phyloP scores from a whole-genome alignment of 2,797 vertebrate genomes.

The Parotocinclus haroldoi region DNA sequence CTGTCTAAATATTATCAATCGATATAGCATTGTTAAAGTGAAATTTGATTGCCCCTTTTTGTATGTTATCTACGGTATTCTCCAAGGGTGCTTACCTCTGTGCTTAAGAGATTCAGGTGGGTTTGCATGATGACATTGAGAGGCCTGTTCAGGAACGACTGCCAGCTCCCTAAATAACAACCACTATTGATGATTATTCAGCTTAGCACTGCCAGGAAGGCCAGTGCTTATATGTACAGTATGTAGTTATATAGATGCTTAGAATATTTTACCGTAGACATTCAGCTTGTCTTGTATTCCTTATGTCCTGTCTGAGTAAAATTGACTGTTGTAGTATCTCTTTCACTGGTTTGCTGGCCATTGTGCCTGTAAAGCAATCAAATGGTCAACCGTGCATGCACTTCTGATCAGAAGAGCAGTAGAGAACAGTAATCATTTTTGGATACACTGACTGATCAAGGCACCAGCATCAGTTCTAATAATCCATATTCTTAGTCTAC shows the following conservation, averaged over 20 bases:
- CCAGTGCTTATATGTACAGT: no score
- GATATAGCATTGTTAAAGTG: no score
- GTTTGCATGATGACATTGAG: not conserved
- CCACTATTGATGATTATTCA: not conserved
- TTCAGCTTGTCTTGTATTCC: not conserved
- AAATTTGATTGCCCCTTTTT: no score
- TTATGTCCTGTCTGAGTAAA: not conserved
- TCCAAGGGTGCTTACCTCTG: constrained; percentile 21
- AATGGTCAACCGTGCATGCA: constrained; percentile 10
- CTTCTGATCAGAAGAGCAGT: not conserved
- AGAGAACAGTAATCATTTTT: no score
- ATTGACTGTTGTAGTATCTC: constrained; percentile 71
- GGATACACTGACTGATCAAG: no score
- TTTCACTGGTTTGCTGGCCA: constrained; percentile 85
- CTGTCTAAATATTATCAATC: no score
- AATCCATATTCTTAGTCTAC: no score
- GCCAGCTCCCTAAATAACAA: constrained; percentile 9
- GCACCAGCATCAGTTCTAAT: no score
- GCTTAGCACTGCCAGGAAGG: not conserved
- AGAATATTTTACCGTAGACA: not conserved
- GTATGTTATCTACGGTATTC: not conserved
- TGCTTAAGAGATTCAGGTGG: constrained; percentile 1
- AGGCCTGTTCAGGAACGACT: not conserved
- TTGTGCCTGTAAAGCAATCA: constrained; percentile 70
- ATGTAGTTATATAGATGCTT: not conserved